Evolutionary conservation across 2,113 vertebrate species (phyloP), one percentile per base, ranked within the genome.

Genomic region (Macquaria australasica): DNA sequence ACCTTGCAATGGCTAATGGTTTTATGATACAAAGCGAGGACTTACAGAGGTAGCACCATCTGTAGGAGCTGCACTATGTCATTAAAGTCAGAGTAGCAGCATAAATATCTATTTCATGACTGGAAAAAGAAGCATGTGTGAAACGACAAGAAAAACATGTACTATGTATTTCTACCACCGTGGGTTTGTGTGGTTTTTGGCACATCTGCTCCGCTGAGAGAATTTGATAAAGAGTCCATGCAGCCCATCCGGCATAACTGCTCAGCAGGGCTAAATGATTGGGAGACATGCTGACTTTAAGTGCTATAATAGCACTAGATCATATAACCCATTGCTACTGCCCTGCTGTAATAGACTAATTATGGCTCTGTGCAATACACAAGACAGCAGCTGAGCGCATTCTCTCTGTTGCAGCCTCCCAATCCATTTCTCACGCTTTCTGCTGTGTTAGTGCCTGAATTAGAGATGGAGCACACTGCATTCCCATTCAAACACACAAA

Each of bases 221-320:
- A 41, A 67, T 81, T 75, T 88, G 77, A 89, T 87, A 75, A 83
- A 83, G 84, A 72, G 86, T 75, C 83, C 56, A 11, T 11, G 76
- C 68, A 58, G 67, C 37, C 66, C 75, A 76, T 82, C 72, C 77
- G 2, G 74, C 81, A 74, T 64, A 82, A 89, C 82, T 58, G 83
- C 87, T 87, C 83, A 82, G 83, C 39, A 45, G 88, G 90, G 74
- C 88, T 86, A 88, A 89, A 91, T 70, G 89, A 87, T 55, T 14
- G 66, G 82, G 71, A 87, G 79, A 73, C 83, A 89, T 62, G 91
- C 86, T 81, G 90, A 81, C 83, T 91, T 89, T 77, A 92, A 92
- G 89, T 86, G 90, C 86, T 87, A 84, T 88, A 91, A 94, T 89
- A 89, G 88, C 88, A 63, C 86, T 69, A 73, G 85, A 92, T 93